Percentiles rank a stretch among this genome's conserved stretches.
These are phyloP conservation scores for Guaruba guarouba DNA, from an alignment of 2,113 vertebrate genomes.

Conservation along the genomic window DNA sequence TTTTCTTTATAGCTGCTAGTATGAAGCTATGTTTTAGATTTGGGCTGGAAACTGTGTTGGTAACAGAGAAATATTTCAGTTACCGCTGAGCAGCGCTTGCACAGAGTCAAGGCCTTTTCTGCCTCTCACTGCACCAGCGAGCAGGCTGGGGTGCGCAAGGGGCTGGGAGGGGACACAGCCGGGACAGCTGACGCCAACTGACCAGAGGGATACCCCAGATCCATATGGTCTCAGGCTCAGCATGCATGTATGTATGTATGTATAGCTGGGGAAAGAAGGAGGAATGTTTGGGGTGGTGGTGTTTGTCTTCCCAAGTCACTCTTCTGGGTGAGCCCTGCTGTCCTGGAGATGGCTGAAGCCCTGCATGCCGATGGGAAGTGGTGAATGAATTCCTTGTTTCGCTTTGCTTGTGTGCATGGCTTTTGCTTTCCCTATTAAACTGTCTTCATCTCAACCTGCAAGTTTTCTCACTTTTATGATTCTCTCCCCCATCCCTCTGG, in stretches of 20 bases:
- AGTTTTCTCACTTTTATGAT: background rate
- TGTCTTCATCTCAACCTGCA: background rate
- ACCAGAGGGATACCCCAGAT: background rate
- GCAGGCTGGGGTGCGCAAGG: background rate
- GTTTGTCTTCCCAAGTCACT: background rate
- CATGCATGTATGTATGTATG: background rate
- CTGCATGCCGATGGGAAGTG: background rate
- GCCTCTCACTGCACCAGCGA: background rate
- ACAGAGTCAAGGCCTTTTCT: background rate
- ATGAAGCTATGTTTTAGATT: background rate
- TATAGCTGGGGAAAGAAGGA: background rate
- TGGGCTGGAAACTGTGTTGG: background rate
- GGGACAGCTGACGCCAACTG: background rate
- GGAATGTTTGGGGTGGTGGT: background rate
- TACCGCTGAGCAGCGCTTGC: background rate
- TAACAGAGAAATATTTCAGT: background rate
- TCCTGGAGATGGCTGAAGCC: background rate
- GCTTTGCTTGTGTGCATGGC: fast-evolving
- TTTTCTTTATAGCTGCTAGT: background rate
- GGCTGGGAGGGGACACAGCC: background rate
- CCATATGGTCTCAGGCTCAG: background rate
- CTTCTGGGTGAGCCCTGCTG: background rate
- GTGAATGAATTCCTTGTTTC: background rate
- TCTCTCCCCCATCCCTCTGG: background rate
- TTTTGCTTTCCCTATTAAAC: background rate